Percentiles rank a stretch among this genome's conserved stretches.
These are phyloP conservation scores for Podarcis cretensis DNA, from an alignment of 2,113 vertebrate species.

Conservation along the genomic window DNA sequence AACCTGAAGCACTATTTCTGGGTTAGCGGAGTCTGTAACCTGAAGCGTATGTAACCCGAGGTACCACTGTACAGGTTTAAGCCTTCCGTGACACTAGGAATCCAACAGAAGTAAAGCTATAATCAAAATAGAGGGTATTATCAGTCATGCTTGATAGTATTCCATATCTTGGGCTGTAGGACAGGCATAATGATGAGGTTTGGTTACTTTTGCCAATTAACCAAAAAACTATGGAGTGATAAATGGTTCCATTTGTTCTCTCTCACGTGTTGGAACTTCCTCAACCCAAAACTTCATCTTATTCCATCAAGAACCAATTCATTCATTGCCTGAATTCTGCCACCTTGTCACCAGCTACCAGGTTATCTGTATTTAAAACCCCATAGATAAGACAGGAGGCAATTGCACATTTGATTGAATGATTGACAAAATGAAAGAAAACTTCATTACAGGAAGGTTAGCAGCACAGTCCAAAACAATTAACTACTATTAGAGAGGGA, in stretches of 20 bases:
- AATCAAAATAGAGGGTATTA: neutral
- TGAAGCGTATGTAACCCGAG: no score
- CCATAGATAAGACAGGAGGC: neutral
- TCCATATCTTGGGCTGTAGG: neutral
- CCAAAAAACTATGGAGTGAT: neutral
- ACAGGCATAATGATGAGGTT: neutral
- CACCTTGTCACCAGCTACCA: rapidly evolving
- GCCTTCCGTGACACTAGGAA: neutral
- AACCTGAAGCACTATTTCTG: no score
- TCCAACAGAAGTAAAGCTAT: neutral
- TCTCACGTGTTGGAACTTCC: no score
- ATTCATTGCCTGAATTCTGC: neutral
- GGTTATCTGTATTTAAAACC: neutral
- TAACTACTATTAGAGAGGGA: neutral
- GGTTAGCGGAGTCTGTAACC: no score
- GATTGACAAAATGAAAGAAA: neutral
- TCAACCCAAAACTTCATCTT: neutral
- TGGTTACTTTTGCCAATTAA: neutral
- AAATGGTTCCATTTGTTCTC: no score
- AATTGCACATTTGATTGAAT: neutral
- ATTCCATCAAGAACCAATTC: neutral
- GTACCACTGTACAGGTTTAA: neutral
- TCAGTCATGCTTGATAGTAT: rapidly evolving
- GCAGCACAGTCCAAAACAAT: neutral
- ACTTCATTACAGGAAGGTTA: neutral